phyloP scores from a whole-genome alignment of 2,888 invertebrate species.

The Thecophora atra region DNA sequence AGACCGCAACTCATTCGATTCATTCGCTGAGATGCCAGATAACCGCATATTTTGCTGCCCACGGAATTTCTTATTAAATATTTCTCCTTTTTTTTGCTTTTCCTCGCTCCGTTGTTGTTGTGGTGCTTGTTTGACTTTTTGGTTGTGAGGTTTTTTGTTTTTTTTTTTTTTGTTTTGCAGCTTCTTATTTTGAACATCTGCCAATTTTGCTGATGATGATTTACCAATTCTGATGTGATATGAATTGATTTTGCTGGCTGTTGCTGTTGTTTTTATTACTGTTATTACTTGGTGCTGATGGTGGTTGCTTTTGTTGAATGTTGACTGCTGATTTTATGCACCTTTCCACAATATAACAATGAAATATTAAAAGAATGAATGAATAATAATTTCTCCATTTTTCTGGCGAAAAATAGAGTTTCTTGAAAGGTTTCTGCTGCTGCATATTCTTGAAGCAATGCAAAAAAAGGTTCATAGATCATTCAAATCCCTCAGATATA shows the following conservation, averaged over 20 bases:
- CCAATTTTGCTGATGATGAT: conserved; percentile 17
- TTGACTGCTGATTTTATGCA: no score
- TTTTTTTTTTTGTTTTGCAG: not conserved
- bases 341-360: not conserved
- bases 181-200: conserved; percentile 1
- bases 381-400: no score
- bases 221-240: not conserved
- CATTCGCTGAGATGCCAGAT: no score
- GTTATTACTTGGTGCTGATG: conserved; percentile 9
- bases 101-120: not conserved
- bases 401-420: no score
- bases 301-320: not conserved
- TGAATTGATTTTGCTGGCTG: not conserved
- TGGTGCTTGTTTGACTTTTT: not conserved
- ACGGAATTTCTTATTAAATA: not conserved
- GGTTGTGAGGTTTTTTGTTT: conserved; percentile 12
- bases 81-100: not conserved
- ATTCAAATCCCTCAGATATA: no score
- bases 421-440: no score
- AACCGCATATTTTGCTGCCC: conserved; percentile 2
- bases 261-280: not conserved
- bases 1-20: no score
- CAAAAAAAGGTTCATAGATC: no score
- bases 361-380: no score
- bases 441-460: no score